These are phyloP conservation scores for Plagodis pulveraria DNA, from an alignment of 2,888 invertebrate genomes.

Conservation along the genomic window DNA sequence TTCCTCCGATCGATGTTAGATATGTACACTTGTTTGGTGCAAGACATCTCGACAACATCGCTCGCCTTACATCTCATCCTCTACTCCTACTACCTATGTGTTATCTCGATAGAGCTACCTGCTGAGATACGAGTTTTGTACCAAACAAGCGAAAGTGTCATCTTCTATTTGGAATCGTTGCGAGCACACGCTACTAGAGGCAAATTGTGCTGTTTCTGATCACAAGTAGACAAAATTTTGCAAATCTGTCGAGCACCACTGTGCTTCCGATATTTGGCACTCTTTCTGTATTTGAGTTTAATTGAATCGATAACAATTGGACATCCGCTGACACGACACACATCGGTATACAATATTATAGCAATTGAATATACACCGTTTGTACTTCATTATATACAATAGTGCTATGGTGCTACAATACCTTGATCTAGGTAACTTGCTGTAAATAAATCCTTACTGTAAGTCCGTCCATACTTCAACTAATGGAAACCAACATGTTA, in stretches of 20 bases:
- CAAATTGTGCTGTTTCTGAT: constrained; percentile 63
- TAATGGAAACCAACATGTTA: constrained; percentile 35
- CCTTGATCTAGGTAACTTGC: constrained; percentile 18
- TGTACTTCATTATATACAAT: constrained; percentile 41
- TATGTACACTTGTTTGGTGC: constrained; percentile 58
- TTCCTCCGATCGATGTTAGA: constrained; percentile 75
- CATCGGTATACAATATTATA: constrained; percentile 33
- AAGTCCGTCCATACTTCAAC: constrained; percentile 37
- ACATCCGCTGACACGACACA: constrained; percentile 62
- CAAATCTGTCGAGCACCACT: constrained; percentile 79
- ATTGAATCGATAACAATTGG: constrained; percentile 49
- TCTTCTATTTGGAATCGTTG: constrained; percentile 49
- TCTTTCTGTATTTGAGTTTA: constrained; percentile 68
- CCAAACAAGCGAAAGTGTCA: constrained; percentile 58
- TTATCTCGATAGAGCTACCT: constrained; percentile 20
- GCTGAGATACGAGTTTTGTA: constrained; percentile 32
- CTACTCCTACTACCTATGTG: not conserved
- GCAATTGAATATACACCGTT: constrained; percentile 49
- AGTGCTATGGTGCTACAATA: constrained; percentile 38
- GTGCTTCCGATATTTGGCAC: constrained; percentile 82
- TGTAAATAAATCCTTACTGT: constrained; percentile 55
- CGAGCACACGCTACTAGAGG: constrained; percentile 62
- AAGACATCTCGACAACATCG: constrained; percentile 35
- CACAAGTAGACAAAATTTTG: constrained; percentile 77
- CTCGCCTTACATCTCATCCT: constrained; percentile 33